phyloP scores from a whole-genome alignment of 2,888 invertebrate species.

The Noctua fimbriata region DNA sequence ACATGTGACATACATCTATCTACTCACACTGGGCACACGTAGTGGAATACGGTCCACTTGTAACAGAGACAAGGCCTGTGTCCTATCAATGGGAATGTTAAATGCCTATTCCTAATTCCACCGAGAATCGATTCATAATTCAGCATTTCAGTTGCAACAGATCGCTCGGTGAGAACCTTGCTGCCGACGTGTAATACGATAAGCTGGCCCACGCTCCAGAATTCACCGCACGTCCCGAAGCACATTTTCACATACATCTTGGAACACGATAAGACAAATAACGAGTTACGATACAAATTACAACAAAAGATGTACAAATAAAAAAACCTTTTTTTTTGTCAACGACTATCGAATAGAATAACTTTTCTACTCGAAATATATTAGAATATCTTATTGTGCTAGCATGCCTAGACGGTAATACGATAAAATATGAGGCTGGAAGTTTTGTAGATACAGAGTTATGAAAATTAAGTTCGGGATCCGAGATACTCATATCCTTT shows the following conservation, averaged over 20 bases:
- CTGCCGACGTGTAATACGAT: slow-evolving; percentile 70
- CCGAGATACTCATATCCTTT: slow-evolving; percentile 11
- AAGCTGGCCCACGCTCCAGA: slow-evolving; percentile 65
- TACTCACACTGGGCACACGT: background rate
- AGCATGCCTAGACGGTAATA: slow-evolving; percentile 19
- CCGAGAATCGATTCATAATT: slow-evolving; percentile 21
- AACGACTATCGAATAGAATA: background rate
- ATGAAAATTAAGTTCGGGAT: slow-evolving; percentile 24
- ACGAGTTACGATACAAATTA: slow-evolving; percentile 49
- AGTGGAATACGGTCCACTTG: background rate
- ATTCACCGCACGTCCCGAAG: slow-evolving; percentile 69
- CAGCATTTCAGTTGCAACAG: slow-evolving; percentile 31
- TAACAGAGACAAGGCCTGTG: background rate
- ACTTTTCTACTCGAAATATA: background rate
- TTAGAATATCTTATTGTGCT: background rate
- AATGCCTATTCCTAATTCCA: background rate
- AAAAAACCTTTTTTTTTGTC: slow-evolving; percentile 21
- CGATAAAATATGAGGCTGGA: slow-evolving; percentile 26
- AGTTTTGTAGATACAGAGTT: slow-evolving; percentile 34
- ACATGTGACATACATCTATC: background rate
- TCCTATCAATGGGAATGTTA: background rate
- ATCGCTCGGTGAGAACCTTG: slow-evolving; percentile 61
- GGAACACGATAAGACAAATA: slow-evolving; percentile 69
- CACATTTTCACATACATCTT: slow-evolving; percentile 71
- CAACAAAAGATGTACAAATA: slow-evolving; percentile 42